Evolutionary conservation across 2,888 invertebrate species (phyloP).

Genomic region (Macropis europaea): DNA sequence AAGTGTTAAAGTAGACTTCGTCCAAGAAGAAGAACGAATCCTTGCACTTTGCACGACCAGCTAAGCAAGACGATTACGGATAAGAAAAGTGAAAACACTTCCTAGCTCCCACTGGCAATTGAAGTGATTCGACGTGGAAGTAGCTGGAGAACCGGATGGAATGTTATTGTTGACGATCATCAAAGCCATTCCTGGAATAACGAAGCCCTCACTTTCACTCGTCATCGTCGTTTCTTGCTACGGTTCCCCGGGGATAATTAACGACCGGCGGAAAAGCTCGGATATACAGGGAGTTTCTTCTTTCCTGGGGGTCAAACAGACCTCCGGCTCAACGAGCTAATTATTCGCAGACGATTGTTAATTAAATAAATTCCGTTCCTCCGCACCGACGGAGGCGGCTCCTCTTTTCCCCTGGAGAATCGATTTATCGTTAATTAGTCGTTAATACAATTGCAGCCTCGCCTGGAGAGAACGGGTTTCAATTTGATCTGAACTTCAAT

Average conservation of each 20-base stretch:
- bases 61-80: background rate
- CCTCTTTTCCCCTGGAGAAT: background rate
- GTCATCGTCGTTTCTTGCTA: conserved; percentile 39
- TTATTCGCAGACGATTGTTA: conserved; percentile 46
- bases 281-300: conserved; percentile 18
- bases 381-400: background rate
- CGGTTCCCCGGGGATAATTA: conserved; percentile 44
- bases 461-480: background rate
- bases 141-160: conserved; percentile 34
- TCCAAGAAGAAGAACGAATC: background rate
- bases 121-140: conserved; percentile 37
- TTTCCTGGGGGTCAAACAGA: background rate
- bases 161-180: conserved; percentile 47
- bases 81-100: conserved; percentile 61
- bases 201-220: conserved; percentile 44
- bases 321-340: conserved; percentile 20
- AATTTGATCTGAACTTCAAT: background rate
- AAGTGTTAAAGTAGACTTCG: background rate
- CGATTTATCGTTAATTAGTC: background rate
- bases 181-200: conserved; percentile 40
- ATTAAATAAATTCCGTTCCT: conserved; percentile 46
- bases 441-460: background rate
- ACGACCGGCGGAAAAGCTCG: conserved; percentile 25
- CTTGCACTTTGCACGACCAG: background rate
- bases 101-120: conserved; percentile 43